Evolutionary conservation across 2,888 invertebrate genomes (phyloP), one percentile per base, ranked within the genome.

Genomic region (Euspilapteryx auroguttella): DNA sequence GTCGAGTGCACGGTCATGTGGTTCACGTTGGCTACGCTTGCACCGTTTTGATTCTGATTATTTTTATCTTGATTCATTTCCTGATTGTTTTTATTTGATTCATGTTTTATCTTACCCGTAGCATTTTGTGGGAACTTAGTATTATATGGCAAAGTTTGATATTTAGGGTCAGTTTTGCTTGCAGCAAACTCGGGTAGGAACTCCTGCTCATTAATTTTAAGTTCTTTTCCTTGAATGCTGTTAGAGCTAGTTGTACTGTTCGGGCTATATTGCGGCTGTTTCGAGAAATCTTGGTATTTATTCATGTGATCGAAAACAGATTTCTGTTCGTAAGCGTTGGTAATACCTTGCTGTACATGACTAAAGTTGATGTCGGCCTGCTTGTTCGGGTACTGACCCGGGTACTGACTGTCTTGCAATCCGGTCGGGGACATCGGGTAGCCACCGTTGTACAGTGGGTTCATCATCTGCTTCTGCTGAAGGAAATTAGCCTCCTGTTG

Each of bases 131-230:
- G 83, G 56, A 90, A 89, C 64, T 91, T 94, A 21, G 88, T 90
- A 55, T 86, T 94, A 68, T 91, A 89, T 42, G 94, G 93, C 63
- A 94, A 75, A 14, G 92, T 92, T 77, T 94, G 93, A 75, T 90
- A 94, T 66, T 91, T 95, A 23, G 87, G 91, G 61, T 94, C 92
- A 31, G 86, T 87, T 57, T 92, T 92, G 47, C 86, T 89, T 14
- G 88, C 82, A 34, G 83, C 82, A 50, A 89, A 88, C 47, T 87
- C 83, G 31, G 82, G 80, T 12, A 81, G 62, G 38, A 75, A 76
- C 44, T 82, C 81, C 44, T 75, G 77, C 44, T 71, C 78, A 39
- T 65, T 78, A 41, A 68, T 66, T 53, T 71, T 77, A 24, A 64
- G 44, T 38, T 73, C 75, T 49, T 73, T 76, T 10, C 64, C 59